These are phyloP conservation scores for Sinonovacula constricta DNA, from an alignment of 1,140 invertebrate species.

Conservation along the genomic window DNA sequence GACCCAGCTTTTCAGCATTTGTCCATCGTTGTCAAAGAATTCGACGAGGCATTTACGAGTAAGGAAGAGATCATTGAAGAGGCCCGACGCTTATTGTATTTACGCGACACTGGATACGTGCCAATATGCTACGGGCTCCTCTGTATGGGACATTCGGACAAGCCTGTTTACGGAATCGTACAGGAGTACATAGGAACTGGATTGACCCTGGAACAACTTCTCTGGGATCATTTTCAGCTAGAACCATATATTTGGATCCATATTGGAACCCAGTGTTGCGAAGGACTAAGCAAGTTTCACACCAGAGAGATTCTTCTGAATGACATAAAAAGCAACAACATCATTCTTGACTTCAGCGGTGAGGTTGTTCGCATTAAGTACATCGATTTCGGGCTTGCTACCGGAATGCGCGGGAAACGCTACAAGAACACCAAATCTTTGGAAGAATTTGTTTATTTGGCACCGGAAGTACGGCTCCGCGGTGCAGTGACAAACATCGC, in stretches of 20 bases:
- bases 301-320: conserved; percentile 46
- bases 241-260: conserved; percentile 19
- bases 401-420: conserved; percentile 40
- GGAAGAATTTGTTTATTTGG: conserved; percentile 46
- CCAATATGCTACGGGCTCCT: conserved; percentile 47
- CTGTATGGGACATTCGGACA: background rate
- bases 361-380: conserved; percentile 19
- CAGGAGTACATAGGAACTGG: conserved; percentile 47
- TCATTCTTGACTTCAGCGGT: conserved; percentile 16
- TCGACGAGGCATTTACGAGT: conserved; percentile 37
- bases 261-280: conserved; percentile 36
- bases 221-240: conserved; percentile 44
- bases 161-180: conserved; percentile 38
- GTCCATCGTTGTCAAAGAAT: conserved; percentile 43
- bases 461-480: conserved; percentile 43
- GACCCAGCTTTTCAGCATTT: conserved; percentile 24
- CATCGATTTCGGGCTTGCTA: conserved; percentile 47
- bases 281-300: conserved; percentile 43
- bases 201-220: conserved; percentile 35
- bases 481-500: conserved; percentile 26
- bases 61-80: conserved; percentile 40
- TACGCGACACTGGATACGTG: conserved; percentile 40
- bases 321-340: conserved; percentile 48
- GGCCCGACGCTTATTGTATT: conserved; percentile 29
- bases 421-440: conserved; percentile 43